A percentile compares a stretch with the other conserved stretches of the same genome.
Conservation (phyloP, 2,888 invertebrate species). For the Orthosia gothica region DNA sequence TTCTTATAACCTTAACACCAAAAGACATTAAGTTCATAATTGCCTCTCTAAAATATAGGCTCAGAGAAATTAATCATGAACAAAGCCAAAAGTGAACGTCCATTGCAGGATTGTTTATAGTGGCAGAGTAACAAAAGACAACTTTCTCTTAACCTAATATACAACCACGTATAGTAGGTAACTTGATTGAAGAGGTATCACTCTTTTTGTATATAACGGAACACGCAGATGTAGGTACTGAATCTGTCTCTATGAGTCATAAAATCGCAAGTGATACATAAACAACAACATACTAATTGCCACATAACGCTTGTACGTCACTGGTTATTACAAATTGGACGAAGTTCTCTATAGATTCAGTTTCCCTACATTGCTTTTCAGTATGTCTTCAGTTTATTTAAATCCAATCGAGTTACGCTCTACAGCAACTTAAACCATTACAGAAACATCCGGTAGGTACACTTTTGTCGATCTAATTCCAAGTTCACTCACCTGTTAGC, state of each 20-base stretch:
- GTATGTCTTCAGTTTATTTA: not conserved
- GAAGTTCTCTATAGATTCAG: not conserved
- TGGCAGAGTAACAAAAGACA: slow-evolving; percentile 41
- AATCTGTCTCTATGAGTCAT: slow-evolving; percentile 30
- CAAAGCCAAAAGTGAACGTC: slow-evolving; percentile 50
- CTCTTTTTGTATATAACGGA: slow-evolving; percentile 35
- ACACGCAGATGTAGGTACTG: slow-evolving; percentile 3
- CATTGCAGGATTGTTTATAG: slow-evolving; percentile 28
- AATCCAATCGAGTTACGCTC: not conserved
- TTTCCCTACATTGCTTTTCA: not conserved
- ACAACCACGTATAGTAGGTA: slow-evolving; percentile 21
- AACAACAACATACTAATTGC: slow-evolving; percentile 44
- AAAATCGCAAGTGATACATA: slow-evolving; percentile 23
- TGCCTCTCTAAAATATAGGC: slow-evolving; percentile 26
- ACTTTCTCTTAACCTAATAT: slow-evolving; percentile 54
- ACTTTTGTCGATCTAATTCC: slow-evolving; percentile 18
- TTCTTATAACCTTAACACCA: not conserved
- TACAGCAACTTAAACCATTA: slow-evolving; percentile 2
- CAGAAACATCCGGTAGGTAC: slow-evolving; percentile 15
- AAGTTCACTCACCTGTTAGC: slow-evolving; percentile 80
- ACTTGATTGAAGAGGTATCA: slow-evolving; percentile 38
- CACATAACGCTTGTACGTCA: not conserved
- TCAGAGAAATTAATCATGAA: slow-evolving; percentile 28
- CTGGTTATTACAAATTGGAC: not conserved
- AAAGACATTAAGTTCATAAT: slow-evolving; percentile 5